Evolutionary conservation across 2,888 invertebrate genomes (phyloP), one percentile per base, ranked within the genome.

Genomic region (Tetheella fluctuosa): DNA sequence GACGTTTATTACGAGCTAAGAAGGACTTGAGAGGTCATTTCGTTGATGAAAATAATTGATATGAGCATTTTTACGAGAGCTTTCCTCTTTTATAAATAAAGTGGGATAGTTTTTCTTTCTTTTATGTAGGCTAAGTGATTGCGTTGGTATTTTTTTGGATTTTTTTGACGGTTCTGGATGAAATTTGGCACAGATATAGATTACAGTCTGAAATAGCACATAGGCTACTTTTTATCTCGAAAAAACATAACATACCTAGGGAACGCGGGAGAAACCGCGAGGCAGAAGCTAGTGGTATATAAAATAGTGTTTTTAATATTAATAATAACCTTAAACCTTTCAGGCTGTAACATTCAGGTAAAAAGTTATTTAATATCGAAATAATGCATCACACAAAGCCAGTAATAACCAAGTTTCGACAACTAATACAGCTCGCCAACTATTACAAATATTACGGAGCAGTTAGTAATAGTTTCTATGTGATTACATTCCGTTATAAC

Each of bases 11-110:
- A 61, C 53, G 42, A 42, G 23, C 58, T 39, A 17, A 59, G 52
- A 34, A 53, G 52, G 56, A 52, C 34, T 39, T 30, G 60, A 58
- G 60, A 39, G 53, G 57, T 58, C 30, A 57, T 54, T 52, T 30
- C 52, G 48, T 34, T 54, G 59, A 58, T 56, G 56, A 62, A 57
- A 62, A 58, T 62, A 59, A 62, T 62, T 64, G 59, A 58, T 64
- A 64, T 61, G 23, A 13, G 34, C 5, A 52, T 20, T 30, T 52
- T 58, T 52, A 34, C 20, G 52, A 23, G 12, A 28, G 15, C 23
- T 3, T 30, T 52, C 30, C 20, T 52, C 34, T 12, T 34, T 20
- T 20, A 54, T 54, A 54, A 37, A 54, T 54, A 54, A 54, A 34
- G 34, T 20, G 34, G 34, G 2, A 34, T 7, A 20, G 55, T 23